Evolutionary conservation across 2,797 vertebrate species (phyloP), one percentile per base, ranked within the genome.

Genomic region (Epinephelus awoara): DNA sequence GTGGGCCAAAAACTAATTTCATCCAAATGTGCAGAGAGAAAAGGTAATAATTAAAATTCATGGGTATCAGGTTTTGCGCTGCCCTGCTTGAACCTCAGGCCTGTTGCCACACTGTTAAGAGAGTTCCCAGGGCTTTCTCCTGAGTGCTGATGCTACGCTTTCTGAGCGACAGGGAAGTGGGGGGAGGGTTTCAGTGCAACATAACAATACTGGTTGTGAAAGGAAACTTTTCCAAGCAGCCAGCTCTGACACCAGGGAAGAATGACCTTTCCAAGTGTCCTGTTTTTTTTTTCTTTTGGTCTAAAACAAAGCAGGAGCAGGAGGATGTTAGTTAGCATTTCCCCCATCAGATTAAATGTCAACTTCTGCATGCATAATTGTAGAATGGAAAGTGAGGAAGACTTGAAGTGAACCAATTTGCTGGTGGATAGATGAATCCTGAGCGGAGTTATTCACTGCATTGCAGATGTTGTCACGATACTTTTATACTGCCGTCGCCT

Each of bases 231-330:
- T 90, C 79, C 72, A 79, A 80, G 80, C 80, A 85, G 86, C 83
- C 57, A 85, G 83, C 87, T 88, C 85, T 70, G 84, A 89, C 91
- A 89, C 88, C 67, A 73, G 85, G 88, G 90, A 89, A 88, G 88
- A 88, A 80, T 92, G 95, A 96, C 94, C 95, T 95, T 96, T 96
- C 77, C 83, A 90, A 91, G 87, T 88, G 89, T 91, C 89, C 88
- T 88, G 82, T 81, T 93, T 90, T 70, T 89, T 57, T 73, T 81
- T 93, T 90, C 59, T 89, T 86, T 57, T 34, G 34, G 75, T 87
- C 87, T 93, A 83, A 94, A 92, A 93, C 92, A 93, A 93, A 92
- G 87, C 85, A 66, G 77, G 79, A 87, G 91, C 83, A 90, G 92
- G 90, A 88, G 79, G 85, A 92, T 91, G 92, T 93, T 94, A 88